A percentile compares a stretch with the other conserved stretches of the same genome.
Evolutionary conservation across 2,113 vertebrate species (phyloP).

Genomic region (Nycticebus coucang): DNA sequence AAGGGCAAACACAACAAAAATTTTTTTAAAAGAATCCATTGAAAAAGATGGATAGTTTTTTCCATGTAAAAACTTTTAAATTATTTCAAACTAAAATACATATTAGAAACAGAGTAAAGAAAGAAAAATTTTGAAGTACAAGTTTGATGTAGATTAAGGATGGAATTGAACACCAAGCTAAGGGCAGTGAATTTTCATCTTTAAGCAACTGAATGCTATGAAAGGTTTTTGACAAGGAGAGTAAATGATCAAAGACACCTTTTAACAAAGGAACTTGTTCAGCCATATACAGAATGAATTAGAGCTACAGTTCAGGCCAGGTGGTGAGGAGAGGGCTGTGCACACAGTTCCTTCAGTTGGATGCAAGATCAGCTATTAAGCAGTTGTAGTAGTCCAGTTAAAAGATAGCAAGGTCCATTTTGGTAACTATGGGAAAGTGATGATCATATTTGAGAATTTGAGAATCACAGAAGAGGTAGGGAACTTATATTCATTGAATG

Average conservation of each 20-base stretch:
- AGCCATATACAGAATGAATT: slow-evolving; percentile 43
- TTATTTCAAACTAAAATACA: slow-evolving; percentile 45
- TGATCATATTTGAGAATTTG: not conserved
- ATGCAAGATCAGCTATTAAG: slow-evolving; percentile 31
- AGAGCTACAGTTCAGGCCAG: not conserved
- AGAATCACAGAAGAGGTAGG: not conserved
- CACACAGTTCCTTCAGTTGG: not conserved
- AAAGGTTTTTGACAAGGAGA: slow-evolving; percentile 57
- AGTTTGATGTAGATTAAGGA: not conserved
- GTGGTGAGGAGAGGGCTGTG: not conserved
- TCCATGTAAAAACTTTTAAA: not conserved
- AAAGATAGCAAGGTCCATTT: not conserved
- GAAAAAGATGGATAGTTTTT: not conserved
- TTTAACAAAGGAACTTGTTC: slow-evolving; percentile 57
- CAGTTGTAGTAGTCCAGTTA: not conserved
- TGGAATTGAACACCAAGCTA: not conserved
- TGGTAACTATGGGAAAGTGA: not conserved
- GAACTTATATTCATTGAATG: not conserved
- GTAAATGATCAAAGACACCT: slow-evolving; percentile 57
- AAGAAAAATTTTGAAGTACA: not conserved
- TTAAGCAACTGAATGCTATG: slow-evolving; percentile 1
- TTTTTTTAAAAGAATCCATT: not conserved
- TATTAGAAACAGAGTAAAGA: slow-evolving; percentile 31
- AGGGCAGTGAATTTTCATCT: slow-evolving; percentile 48
- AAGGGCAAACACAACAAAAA: not conserved